phyloP scores from a whole-genome alignment of 2,797 vertebrate species.

The Chiloscyllium punctatum region DNA sequence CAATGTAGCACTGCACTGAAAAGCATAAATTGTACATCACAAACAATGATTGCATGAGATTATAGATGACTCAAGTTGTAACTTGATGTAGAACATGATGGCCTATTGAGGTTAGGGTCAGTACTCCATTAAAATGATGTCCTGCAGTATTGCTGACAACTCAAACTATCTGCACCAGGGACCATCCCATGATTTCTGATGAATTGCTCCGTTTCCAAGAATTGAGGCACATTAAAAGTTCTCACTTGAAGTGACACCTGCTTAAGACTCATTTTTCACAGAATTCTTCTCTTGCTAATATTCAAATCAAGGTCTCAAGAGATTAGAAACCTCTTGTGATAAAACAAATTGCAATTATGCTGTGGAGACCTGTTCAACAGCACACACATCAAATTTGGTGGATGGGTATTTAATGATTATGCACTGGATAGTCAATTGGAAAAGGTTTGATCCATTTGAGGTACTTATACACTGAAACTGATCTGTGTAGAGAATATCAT shows the following conservation, averaged over 20 bases:
- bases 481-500: not conserved
- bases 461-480: not conserved
- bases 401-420: not conserved
- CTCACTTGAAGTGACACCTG: slow-evolving; percentile 17
- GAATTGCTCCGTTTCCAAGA: not conserved
- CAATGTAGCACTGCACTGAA: no score
- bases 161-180: not conserved
- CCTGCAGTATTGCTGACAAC: not conserved
- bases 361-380: not conserved
- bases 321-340: not conserved
- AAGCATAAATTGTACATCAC: not conserved
- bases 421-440: not conserved
- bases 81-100: not conserved
- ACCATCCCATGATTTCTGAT: slow-evolving; percentile 11
- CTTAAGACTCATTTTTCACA: not conserved
- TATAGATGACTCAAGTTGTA: not conserved
- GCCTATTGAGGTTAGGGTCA: slow-evolving; percentile 17
- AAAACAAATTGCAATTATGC: not conserved
- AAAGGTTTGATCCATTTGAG: not conserved
- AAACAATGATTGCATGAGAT: not conserved
- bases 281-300: not conserved
- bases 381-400: not conserved
- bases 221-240: slow-evolving; percentile 12
- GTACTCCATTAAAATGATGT: slow-evolving; percentile 30
- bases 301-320: not conserved